Evolutionary conservation across 2,888 invertebrate species (phyloP).

Genomic region (Caenorhabditis imperialis): DNA sequence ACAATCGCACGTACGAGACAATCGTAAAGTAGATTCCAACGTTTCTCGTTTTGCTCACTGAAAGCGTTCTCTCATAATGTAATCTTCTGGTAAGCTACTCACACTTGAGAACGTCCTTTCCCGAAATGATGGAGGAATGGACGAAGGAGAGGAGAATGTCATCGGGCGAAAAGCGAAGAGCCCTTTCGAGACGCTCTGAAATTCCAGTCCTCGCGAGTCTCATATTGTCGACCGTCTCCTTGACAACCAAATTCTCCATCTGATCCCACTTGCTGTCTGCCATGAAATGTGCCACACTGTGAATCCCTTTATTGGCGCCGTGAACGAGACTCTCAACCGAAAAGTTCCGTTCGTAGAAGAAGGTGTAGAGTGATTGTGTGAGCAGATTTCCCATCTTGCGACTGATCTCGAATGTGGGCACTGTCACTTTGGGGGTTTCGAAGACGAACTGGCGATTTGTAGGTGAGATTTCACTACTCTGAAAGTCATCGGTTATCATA

Average conservation of each 20-base stretch:
- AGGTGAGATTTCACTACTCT: no score
- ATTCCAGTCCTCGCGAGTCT: constrained; percentile 16
- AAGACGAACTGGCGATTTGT: constrained; percentile 21
- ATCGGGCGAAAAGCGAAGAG: constrained; percentile 45
- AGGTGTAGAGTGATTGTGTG: constrained; percentile 52
- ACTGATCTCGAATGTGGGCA: constrained; percentile 58
- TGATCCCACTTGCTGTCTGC: constrained; percentile 48
- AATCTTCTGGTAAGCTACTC: constrained; percentile 16
- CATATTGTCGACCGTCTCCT: constrained; percentile 41
- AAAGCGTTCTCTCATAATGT: constrained; percentile 2
- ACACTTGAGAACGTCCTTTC: constrained; percentile 61
- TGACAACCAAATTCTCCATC: constrained; percentile 43
- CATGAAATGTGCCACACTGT: constrained; percentile 23
- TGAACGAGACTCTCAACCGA: constrained; percentile 54
- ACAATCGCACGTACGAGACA: constrained; percentile 56
- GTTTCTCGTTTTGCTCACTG: constrained; percentile 57
- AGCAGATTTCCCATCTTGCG: constrained; percentile 46
- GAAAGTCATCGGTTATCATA: no score
- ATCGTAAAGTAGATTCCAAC: constrained; percentile 63
- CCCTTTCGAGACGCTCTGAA: constrained; percentile 13
- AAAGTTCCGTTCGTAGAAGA: constrained; percentile 58
- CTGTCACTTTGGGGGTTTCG: constrained; percentile 44
- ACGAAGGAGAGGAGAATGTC: constrained; percentile 63
- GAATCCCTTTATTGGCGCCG: constrained; percentile 60
- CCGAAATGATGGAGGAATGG: constrained; percentile 59